phyloP scores from a whole-genome alignment of 2,113 vertebrate species.

The Calidris pygmaea region DNA sequence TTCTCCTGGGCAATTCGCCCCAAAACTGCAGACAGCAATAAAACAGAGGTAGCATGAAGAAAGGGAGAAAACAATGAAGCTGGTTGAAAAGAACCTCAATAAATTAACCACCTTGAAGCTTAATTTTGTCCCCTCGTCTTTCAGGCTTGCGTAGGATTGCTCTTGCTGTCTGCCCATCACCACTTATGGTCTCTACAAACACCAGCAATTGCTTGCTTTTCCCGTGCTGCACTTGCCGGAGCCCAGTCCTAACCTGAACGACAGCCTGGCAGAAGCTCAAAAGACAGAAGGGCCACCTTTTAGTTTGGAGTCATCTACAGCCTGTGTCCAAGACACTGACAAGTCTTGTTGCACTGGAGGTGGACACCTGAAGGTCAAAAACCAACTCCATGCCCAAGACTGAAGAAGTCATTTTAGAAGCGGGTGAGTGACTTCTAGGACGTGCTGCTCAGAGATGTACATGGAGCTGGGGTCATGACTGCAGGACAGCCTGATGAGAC shows the following conservation, averaged over 20 bases:
- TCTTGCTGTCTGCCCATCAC: background rate
- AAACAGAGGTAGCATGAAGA: background rate
- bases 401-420: background rate
- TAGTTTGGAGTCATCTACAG: background rate
- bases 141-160: rapidly evolving
- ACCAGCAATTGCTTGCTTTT: rapidly evolving
- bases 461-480: background rate
- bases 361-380: background rate
- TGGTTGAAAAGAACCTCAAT: background rate
- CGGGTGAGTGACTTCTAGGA: background rate
- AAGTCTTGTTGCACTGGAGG: background rate
- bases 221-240: background rate
- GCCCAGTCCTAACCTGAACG: background rate
- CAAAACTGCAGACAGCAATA: background rate
- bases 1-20: background rate
- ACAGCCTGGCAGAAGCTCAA: background rate
- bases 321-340: background rate
- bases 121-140: background rate
- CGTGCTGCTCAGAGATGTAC: rapidly evolving
- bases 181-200: background rate
- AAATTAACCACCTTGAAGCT: background rate
- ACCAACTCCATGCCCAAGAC: background rate
- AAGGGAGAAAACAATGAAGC: background rate
- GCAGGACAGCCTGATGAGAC: background rate
- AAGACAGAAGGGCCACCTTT: background rate